phyloP scores from a whole-genome alignment of 1,140 invertebrate species.

The Cotesia vestalis region DNA sequence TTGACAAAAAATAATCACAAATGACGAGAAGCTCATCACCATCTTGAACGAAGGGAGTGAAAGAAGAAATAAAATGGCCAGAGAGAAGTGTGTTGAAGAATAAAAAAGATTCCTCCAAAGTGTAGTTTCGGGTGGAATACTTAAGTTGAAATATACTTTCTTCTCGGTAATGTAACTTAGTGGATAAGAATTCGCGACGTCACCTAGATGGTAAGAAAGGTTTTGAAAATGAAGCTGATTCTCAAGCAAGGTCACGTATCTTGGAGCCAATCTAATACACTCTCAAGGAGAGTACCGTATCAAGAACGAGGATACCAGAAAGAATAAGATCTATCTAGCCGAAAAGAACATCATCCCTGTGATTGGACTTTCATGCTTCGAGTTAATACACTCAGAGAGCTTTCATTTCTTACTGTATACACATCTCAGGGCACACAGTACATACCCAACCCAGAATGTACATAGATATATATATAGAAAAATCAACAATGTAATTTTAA shows the following conservation, averaged over 20 bases:
- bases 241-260: slow-evolving; percentile 63
- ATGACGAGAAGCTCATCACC: background rate
- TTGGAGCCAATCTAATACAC: slow-evolving; percentile 63
- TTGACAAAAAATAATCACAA: background rate
- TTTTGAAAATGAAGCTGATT: slow-evolving; percentile 55
- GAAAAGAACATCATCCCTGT: slow-evolving; percentile 42
- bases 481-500: background rate
- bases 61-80: slow-evolving; percentile 8
- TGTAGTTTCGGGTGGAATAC: background rate
- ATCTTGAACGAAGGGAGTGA: background rate
- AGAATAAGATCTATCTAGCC: slow-evolving; percentile 25
- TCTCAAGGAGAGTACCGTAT: slow-evolving; percentile 41
- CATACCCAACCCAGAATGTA: background rate
- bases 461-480: background rate
- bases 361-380: slow-evolving; percentile 46
- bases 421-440: background rate
- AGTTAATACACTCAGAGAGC: slow-evolving; percentile 19
- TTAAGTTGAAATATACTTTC: background rate
- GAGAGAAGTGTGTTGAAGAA: background rate
- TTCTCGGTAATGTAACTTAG: slow-evolving; percentile 19
- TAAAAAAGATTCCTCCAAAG: background rate
- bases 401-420: slow-evolving; percentile 10
- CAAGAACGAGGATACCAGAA: slow-evolving; percentile 33
- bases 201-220: slow-evolving; percentile 36
- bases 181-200: slow-evolving; percentile 26